phyloP scores from a whole-genome alignment of 2,888 invertebrate genomes.

The Tromatobia lineatoria region DNA sequence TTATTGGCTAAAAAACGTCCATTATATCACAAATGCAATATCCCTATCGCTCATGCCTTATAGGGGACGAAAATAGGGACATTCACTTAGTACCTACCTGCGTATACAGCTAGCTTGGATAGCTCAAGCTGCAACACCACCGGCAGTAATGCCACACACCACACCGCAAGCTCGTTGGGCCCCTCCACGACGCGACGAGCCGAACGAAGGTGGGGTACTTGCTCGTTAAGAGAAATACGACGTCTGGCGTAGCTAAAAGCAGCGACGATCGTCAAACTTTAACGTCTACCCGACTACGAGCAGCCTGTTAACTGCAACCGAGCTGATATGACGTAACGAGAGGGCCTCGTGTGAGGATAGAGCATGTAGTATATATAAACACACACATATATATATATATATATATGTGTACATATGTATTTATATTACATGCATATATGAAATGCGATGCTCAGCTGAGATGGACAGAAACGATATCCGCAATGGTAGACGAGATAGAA shows the following conservation, averaged over 20 bases:
- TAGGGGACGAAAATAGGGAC: too few relatives aligned
- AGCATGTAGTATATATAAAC: conserved; percentile 27
- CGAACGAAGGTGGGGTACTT: conserved; percentile 32
- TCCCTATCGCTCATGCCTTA: too few relatives aligned
- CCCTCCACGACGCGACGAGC: conserved; percentile 23
- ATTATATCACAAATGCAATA: too few relatives aligned
- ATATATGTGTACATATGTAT: too few relatives aligned
- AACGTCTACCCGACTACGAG: conserved; percentile 70
- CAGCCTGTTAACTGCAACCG: conserved; percentile 74
- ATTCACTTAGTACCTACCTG: background rate
- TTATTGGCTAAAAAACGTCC: too few relatives aligned
- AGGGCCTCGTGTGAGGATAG: conserved; percentile 29
- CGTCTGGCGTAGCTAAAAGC: conserved; percentile 74
- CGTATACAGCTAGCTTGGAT: background rate
- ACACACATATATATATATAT: too few relatives aligned
- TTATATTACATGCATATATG: conserved; percentile 16
- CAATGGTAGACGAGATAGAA: conserved; percentile 40
- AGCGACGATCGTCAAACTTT: conserved; percentile 74
- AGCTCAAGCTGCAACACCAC: conserved; percentile 1
- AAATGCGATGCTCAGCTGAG: background rate
- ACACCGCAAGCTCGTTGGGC: conserved; percentile 3
- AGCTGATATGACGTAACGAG: conserved; percentile 73
- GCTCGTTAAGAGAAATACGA: conserved; percentile 75
- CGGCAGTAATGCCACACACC: background rate
- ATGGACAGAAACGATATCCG: conserved; percentile 12